Conservation (phyloP, 2,113 vertebrate species). For the Struthidea cinerea region DNA sequence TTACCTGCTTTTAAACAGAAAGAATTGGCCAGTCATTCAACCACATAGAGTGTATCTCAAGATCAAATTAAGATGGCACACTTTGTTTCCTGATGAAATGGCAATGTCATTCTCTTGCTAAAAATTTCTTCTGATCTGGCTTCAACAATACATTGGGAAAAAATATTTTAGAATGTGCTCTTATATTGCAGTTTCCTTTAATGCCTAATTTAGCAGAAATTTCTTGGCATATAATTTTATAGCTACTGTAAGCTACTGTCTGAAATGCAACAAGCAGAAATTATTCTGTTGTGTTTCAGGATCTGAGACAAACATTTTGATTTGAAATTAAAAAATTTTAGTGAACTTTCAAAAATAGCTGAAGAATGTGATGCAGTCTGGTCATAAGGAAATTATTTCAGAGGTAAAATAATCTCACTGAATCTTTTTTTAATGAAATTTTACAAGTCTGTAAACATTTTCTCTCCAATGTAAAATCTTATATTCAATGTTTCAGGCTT, state of each 20-base stretch:
- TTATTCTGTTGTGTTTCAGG: not conserved
- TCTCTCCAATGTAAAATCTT: not conserved
- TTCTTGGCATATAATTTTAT: not conserved
- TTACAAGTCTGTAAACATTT: not conserved
- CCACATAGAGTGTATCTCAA: not conserved
- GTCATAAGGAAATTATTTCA: not conserved
- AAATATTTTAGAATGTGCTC: not conserved
- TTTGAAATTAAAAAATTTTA: not conserved
- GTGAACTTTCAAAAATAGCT: not conserved
- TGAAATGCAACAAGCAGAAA: not conserved
- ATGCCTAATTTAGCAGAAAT: not conserved
- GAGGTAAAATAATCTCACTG: not conserved
- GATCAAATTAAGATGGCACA: not conserved
- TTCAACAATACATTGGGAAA: not conserved
- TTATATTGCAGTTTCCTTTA: not conserved
- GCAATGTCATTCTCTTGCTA: not conserved
- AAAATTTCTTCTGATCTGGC: not conserved
- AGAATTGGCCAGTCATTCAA: not conserved
- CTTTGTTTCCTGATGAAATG: conserved; percentile 14
- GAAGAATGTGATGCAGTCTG: not conserved
- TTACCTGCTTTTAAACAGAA: not conserved
- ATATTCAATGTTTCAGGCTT: not conserved
- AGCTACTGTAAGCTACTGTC: not conserved
- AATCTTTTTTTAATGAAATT: not conserved
- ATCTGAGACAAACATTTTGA: not conserved